These are phyloP conservation scores for Sebastes alutus DNA, from an alignment of 2,797 vertebrate genomes.

Conservation along the genomic window DNA sequence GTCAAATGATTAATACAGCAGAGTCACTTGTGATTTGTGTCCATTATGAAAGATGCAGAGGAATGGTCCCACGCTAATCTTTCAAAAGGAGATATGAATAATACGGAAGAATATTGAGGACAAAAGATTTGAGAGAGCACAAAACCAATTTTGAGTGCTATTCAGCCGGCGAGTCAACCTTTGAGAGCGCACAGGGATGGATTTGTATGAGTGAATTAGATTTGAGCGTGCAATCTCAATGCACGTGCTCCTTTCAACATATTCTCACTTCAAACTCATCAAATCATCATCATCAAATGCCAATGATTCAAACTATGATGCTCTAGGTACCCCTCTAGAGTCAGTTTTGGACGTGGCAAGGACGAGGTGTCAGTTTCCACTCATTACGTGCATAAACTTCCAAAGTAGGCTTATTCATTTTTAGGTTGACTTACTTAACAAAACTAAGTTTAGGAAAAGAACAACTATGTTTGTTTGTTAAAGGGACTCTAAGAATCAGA, in stretches of 20 bases:
- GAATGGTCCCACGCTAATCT: slow-evolving; percentile 9
- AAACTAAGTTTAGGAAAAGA: background rate
- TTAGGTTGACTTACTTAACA: background rate
- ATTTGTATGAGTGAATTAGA: background rate
- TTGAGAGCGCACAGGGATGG: background rate
- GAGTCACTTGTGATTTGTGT: slow-evolving; percentile 17
- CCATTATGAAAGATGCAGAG: slow-evolving; percentile 5
- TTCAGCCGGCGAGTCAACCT: background rate
- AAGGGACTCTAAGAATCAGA: too few relatives aligned
- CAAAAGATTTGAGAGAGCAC: background rate
- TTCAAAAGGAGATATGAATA: slow-evolving; percentile 22
- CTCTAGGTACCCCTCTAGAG: background rate
- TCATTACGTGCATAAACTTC: background rate
- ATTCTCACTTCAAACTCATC: background rate
- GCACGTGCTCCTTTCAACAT: background rate
- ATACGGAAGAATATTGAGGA: background rate
- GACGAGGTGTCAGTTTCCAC: background rate
- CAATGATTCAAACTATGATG: background rate
- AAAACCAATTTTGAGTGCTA: background rate
- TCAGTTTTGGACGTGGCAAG: background rate
- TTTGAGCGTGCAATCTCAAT: background rate
- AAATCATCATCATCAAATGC: background rate
- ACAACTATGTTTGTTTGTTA: too few relatives aligned
- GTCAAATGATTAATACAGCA: slow-evolving; percentile 37
- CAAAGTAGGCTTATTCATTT: background rate